These are phyloP conservation scores for Brachionus plicatilis DNA, from an alignment of 1,140 invertebrate species.

Conservation along the genomic window DNA sequence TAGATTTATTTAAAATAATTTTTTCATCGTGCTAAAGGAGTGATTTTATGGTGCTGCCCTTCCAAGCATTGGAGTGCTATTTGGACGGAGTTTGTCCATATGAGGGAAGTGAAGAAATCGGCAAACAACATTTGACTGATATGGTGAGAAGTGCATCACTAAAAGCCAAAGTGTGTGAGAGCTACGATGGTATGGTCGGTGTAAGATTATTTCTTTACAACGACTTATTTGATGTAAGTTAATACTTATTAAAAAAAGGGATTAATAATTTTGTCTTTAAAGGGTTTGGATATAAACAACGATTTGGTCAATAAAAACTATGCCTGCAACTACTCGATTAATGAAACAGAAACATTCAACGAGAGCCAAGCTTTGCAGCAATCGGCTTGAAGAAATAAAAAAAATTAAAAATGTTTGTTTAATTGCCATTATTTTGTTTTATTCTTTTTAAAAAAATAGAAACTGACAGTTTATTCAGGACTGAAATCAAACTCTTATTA, in stretches of 20 bases:
- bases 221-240: background rate
- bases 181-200: background rate
- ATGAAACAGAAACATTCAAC: background rate
- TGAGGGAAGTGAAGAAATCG: constrained; percentile 56
- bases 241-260: background rate
- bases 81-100: constrained; percentile 78
- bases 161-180: background rate
- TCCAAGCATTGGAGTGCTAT: constrained; percentile 88
- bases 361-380: background rate
- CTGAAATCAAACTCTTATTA: background rate
- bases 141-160: background rate
- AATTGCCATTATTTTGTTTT: background rate
- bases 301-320: background rate
- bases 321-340: background rate
- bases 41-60: constrained; percentile 84
- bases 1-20: background rate
- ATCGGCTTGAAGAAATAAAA: background rate
- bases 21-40: constrained; percentile 56
- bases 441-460: background rate
- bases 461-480: background rate
- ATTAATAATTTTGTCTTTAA: too few relatives aligned
- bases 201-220: constrained; percentile 20
- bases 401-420: background rate
- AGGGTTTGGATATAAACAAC: constrained; percentile 1
- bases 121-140: constrained; percentile 59